A percentile compares a stretch with the other conserved stretches of the same genome.
phyloP scores from a whole-genome alignment of 2,888 invertebrate genomes.

The Drosophila borealis region DNA sequence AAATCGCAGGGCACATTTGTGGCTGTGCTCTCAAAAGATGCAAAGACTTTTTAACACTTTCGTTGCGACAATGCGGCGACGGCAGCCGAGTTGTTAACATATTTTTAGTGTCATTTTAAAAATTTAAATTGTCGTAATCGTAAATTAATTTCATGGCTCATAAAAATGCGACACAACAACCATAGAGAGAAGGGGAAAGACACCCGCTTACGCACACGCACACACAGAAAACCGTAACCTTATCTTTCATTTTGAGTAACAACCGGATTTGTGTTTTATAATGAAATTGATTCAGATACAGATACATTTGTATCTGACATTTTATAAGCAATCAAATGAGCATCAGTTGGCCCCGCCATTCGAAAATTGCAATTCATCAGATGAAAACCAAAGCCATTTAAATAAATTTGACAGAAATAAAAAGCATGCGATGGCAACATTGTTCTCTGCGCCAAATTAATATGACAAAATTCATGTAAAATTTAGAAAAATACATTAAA shows the following conservation, averaged over 20 bases:
- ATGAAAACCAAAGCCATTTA: slow-evolving; percentile 23
- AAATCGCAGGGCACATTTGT: slow-evolving; percentile 70
- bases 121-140: slow-evolving; percentile 82
- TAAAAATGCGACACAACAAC: slow-evolving; percentile 68
- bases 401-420: slow-evolving; percentile 26
- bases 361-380: slow-evolving; percentile 12
- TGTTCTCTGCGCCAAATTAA: slow-evolving; percentile 39
- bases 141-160: slow-evolving; percentile 85
- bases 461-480: slow-evolving; percentile 60
- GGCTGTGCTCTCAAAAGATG: slow-evolving; percentile 20
- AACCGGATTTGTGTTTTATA: slow-evolving; percentile 44
- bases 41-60: slow-evolving; percentile 73
- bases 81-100: slow-evolving; percentile 69
- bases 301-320: slow-evolving; percentile 28
- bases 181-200: slow-evolving; percentile 11
- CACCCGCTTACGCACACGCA: not conserved
- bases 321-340: slow-evolving; percentile 26
- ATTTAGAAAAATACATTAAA: slow-evolving; percentile 75
- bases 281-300: slow-evolving; percentile 41
- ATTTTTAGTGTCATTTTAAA: slow-evolving; percentile 80
- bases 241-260: slow-evolving; percentile 17
- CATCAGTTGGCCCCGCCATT: slow-evolving; percentile 30
- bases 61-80: slow-evolving; percentile 65
- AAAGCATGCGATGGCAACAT: slow-evolving; percentile 3
- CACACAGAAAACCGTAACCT: not conserved